Base-by-base conservation (phyloP, 2,888 invertebrate species). In the Pogonocherus hispidulus region DNA sequence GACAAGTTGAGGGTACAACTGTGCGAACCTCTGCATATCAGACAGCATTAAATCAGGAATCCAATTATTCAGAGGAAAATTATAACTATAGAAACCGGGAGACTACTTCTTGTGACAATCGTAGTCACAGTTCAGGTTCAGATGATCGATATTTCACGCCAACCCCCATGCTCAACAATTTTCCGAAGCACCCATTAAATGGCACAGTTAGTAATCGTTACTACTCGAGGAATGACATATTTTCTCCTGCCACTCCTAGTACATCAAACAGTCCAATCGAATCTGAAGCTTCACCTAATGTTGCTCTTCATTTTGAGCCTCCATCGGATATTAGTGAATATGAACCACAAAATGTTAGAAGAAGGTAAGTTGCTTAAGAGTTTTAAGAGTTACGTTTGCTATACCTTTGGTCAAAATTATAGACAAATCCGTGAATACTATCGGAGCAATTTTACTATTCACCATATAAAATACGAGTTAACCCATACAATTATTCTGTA, bases 271-370 rank as follows among this genome's bases (percentile, higher is more conserved):
- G 11, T 2, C n/a, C n/a, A 23, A 2, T 18, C 8, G 32, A 52
- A 18, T 18, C 2, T 23, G n/a, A 35, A 0, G 27, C n/a, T 1
- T 44, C 32, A 18, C 41, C 16, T 4, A 27, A 23, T 0, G 8
- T 1, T 3, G 37, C n/a, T 11, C 19, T 41, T 1, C 35, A 19
- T 6, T 56, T 35, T 20, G 44, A 22, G 18, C 46, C 59, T 3
- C 60, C 37, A 4, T 3, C 9, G 2, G 63, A 52, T 8, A 11
- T 63, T 4, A 27, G 18, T 14, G 27, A 44, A 9, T 67, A 67
- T 9, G 56, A 60, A 23, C 67, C 67, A 1, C 52, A 67, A 19
- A 46, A 41, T 9, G 52, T 63, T 18, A 32, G 41, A 18, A 57
- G 20, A 14, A 41, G 16, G 41, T 41, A 41, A 41, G 41, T 32